Percentiles rank a stretch among this genome's conserved stretches.
These are phyloP conservation scores for Plectropomus leopardus DNA, from an alignment of 2,113 vertebrate species.

Conservation along the genomic window DNA sequence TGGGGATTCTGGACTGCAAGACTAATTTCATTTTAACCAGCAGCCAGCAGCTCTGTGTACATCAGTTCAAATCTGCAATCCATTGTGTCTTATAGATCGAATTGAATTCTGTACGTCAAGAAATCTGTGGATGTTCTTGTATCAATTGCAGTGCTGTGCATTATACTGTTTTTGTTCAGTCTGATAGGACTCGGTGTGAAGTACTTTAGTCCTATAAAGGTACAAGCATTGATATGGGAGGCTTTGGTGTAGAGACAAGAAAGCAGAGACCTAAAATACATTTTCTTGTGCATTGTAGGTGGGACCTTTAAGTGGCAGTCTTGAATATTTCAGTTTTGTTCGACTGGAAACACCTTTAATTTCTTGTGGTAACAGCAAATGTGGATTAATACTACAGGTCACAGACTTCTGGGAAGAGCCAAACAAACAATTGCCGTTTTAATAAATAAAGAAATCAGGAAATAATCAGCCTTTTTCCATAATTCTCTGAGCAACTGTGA, in stretches of 20 bases:
- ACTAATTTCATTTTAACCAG: constrained; percentile 64
- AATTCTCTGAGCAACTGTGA: no score
- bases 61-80: constrained; percentile 42
- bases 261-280: neutral
- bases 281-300: no score
- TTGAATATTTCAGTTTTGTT: no score
- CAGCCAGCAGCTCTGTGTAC: constrained; percentile 38
- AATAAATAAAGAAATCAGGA: no score
- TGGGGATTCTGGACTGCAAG: constrained; percentile 36
- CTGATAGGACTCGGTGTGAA: neutral
- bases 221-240: neutral
- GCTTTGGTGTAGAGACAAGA: neutral
- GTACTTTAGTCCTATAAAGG: neutral
- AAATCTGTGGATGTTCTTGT: neutral
- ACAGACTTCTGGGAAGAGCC: no score
- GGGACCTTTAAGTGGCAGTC: no score
- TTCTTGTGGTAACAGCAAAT: no score
- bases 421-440: no score
- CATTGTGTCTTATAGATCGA: constrained; percentile 22
- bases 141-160: constrained; percentile 1
- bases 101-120: constrained; percentile 32
- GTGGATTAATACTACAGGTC: no score
- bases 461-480: no score
- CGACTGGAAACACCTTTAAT: no score
- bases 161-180: neutral